Evolutionary conservation across 2,888 invertebrate genomes (phyloP).

Genomic region (Argyra leucocephala): DNA sequence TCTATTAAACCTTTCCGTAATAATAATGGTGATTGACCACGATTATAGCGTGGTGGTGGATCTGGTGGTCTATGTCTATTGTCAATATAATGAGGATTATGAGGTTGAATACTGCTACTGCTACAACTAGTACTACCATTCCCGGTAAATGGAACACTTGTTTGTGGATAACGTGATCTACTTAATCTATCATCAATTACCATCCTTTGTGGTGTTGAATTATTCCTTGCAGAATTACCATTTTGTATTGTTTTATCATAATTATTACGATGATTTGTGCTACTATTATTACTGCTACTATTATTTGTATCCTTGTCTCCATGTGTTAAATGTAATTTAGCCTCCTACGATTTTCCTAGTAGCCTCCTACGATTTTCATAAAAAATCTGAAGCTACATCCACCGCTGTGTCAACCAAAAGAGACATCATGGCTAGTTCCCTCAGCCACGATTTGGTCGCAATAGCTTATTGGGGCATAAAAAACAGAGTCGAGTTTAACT

Average conservation of each 20-base stretch:
- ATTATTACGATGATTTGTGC: background rate
- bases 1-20: slow-evolving; percentile 52
- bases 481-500: too few relatives aligned
- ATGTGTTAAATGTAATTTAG: slow-evolving; percentile 61
- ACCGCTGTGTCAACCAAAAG: too few relatives aligned
- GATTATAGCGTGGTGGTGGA: slow-evolving; percentile 49
- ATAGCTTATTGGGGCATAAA: too few relatives aligned
- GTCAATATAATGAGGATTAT: slow-evolving; percentile 33
- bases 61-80: slow-evolving; percentile 51
- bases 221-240: background rate
- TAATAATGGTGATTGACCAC: slow-evolving; percentile 48
- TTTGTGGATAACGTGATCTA: background rate
- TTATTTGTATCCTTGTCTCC: slow-evolving; percentile 33
- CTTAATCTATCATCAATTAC: background rate
- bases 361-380: too few relatives aligned
- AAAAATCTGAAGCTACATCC: too few relatives aligned
- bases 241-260: background rate
- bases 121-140: slow-evolving; percentile 7
- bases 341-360: too few relatives aligned
- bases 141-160: slow-evolving; percentile 25
- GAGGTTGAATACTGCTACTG: slow-evolving; percentile 21
- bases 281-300: slow-evolving; percentile 12
- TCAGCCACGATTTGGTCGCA: too few relatives aligned
- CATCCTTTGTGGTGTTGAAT: background rate
- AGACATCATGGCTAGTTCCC: too few relatives aligned